Base-by-base conservation (phyloP, 2,113 vertebrate genomes). In the Apodemus speciosus region DNA sequence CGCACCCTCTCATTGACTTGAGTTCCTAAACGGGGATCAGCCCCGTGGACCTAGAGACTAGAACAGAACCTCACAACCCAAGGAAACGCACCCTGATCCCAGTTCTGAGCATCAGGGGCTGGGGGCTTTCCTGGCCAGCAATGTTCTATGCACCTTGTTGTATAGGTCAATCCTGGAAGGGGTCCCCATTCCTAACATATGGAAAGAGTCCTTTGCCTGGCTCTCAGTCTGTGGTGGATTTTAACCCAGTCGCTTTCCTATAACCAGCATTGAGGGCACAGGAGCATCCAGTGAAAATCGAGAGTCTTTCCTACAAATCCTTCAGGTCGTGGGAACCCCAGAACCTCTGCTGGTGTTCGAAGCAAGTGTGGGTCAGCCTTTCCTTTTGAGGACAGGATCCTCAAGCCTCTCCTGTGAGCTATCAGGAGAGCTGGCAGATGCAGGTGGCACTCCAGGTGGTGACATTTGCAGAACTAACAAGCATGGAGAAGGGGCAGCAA, bases 181-280 rank as follows among this genome's bases (percentile, higher is more conserved):
- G 25, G 64, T 5, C 3, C 21, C 0, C 35, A 8, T 40, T 16
- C 15, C 18, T 6, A 49, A 15, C 0, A 0, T 75, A 23, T 6
- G 1, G 30, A 64, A 14, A 4, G 58, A 4, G 1, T 4, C 38
- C 0, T 38, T 86, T 23, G 53, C 56, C 76, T 10, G 0, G 0
- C 60, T 15, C 25, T 30, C 20, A 35, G 64, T 56, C 64, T 49
- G 21, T 4, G 35, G 23, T 51, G 27, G 68, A 2, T 11, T 11
- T 21, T 27, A 11, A 14, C 0, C 35, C 1, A 21, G 15, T 76
- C 69, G 25, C 56, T 18, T 79, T 30, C 25, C 62, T 21, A 9
- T 35, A 15, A 0, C 38, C 30, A 51, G n/a, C 25, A 0, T 0
- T 0, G 56, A 83, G 15, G 9, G 76, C 0, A 0, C 23, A 3